Percentiles rank a stretch among this genome's conserved stretches.
These are phyloP conservation scores for Notiomystis cincta DNA, from an alignment of 2,113 vertebrate genomes.

Conservation along the genomic window DNA sequence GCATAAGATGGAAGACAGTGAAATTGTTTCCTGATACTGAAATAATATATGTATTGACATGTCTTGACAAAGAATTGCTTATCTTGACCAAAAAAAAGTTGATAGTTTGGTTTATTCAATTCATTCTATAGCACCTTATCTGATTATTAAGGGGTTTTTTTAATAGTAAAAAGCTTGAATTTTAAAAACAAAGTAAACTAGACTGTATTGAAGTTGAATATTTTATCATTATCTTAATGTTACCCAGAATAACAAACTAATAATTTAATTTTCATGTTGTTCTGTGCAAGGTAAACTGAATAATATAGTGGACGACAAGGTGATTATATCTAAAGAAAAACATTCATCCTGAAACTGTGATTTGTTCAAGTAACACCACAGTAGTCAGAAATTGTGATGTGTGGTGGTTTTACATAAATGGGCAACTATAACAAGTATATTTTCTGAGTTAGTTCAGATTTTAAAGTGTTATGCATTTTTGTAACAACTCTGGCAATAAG, in stretches of 20 bases:
- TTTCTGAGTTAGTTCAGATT: not conserved
- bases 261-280: not conserved
- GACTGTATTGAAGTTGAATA: not conserved
- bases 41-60: not conserved
- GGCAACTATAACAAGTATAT: not conserved
- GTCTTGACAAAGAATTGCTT: not conserved
- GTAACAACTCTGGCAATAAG: not conserved
- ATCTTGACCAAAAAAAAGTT: not conserved
- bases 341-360: not conserved
- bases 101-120: not conserved
- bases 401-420: not conserved
- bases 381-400: rapidly evolving
- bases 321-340: not conserved
- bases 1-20: not conserved
- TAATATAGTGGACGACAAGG: not conserved
- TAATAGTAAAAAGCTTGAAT: not conserved
- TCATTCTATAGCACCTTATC: not conserved
- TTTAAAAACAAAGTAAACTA: not conserved
- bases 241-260: not conserved
- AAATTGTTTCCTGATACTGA: not conserved
- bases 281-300: not conserved
- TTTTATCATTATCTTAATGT: not conserved
- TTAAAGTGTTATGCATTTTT: not conserved
- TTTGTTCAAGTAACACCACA: not conserved
- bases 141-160: rapidly evolving